Conservation (phyloP, 2,797 vertebrate genomes). For the Anolis apletophallus region DNA sequence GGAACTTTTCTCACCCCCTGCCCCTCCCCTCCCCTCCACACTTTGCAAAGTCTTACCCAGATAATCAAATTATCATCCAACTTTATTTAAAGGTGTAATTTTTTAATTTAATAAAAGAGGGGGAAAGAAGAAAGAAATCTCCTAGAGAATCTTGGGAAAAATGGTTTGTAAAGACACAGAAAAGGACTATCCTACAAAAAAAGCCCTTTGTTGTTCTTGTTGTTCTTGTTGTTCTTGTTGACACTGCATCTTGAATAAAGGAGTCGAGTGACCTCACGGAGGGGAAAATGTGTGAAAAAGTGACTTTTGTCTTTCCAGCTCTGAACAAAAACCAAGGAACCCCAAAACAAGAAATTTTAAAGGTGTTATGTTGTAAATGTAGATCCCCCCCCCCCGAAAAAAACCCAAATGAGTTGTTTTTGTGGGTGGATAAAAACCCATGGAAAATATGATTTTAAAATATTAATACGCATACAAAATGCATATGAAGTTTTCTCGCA, state of each 20-base stretch:
- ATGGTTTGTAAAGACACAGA: conserved; percentile 24
- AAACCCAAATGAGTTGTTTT: conserved; percentile 66
- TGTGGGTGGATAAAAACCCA: conserved; percentile 52
- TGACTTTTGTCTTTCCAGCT: conserved; percentile 60
- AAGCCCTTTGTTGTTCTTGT: conserved; percentile 31
- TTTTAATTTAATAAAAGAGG: conserved; percentile 16
- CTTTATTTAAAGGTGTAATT: conserved; percentile 56
- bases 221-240: background rate
- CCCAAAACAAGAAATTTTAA: conserved; percentile 52
- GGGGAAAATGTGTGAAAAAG: conserved; percentile 58
- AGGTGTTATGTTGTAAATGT: conserved; percentile 72
- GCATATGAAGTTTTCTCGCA: conserved; percentile 75
- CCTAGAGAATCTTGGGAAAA: conserved; percentile 40
- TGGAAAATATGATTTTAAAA: conserved; percentile 67
- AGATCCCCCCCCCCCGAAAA: conserved; percentile 39
- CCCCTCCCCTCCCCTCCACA: background rate
- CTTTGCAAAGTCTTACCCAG: conserved; percentile 51
- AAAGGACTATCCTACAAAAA: conserved; percentile 32
- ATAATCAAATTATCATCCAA: conserved; percentile 73
- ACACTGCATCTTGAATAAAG: conserved; percentile 67
- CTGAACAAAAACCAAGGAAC: conserved; percentile 65
- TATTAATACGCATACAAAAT: conserved; percentile 71
- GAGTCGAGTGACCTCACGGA: conserved; percentile 48
- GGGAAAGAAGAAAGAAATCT: conserved; percentile 11
- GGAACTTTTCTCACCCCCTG: background rate